Conservation (phyloP, 2,113 vertebrate species). For the Tinamus guttatus region DNA sequence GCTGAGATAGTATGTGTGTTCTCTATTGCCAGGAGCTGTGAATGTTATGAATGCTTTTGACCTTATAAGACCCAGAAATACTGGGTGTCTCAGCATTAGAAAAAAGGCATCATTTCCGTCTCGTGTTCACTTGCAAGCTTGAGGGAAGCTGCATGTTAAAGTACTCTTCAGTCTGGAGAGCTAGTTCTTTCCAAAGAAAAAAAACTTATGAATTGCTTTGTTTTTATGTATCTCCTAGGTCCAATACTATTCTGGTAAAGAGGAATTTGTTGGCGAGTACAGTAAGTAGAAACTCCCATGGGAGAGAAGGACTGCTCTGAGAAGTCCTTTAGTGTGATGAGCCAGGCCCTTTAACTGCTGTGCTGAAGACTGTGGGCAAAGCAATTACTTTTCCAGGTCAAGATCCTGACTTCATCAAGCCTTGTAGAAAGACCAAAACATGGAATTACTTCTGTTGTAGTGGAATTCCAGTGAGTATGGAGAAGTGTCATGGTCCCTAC, state of each 20-base stretch:
- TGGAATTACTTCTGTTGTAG: background rate
- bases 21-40: background rate
- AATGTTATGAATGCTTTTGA: background rate
- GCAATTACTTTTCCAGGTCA: background rate
- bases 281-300: background rate
- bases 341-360: background rate
- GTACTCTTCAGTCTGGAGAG: background rate
- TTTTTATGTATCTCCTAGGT: background rate
- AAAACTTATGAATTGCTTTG: background rate
- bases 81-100: background rate
- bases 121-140: background rate
- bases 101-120: background rate
- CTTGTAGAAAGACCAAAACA: background rate
- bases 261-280: constrained; percentile 9
- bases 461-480: background rate
- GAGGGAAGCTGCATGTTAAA: background rate
- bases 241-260: background rate
- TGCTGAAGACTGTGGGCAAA: background rate
- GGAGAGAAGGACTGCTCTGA: background rate
- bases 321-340: background rate
- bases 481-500: background rate
- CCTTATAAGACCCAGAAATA: background rate
- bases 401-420: background rate
- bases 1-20: background rate
- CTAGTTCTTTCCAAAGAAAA: background rate